Conservation (phyloP, 2,888 invertebrate genomes). For the Plebejus argus region DNA sequence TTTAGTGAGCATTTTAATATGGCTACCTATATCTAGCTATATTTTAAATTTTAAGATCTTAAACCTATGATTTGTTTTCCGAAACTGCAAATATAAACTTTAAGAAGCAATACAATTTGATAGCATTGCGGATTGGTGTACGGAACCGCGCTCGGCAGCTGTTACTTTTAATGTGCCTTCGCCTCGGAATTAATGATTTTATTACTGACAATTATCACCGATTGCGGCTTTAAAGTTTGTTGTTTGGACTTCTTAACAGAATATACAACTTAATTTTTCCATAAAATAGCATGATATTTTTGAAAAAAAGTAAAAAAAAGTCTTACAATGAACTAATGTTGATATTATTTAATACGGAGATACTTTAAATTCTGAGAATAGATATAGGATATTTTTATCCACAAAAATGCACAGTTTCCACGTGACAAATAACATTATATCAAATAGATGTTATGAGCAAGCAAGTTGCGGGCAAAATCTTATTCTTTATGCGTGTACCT, state of each 20-base stretch:
- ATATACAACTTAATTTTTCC: not conserved
- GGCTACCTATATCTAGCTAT: not conserved
- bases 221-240: slow-evolving; percentile 37
- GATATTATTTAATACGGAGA: not conserved
- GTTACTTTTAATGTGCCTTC: slow-evolving; percentile 79
- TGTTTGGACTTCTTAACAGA: slow-evolving; percentile 29
- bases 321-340: no score
- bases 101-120: slow-evolving; percentile 24
- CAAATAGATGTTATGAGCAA: no score
- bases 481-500: no score
- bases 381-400: not conserved
- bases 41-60: not conserved
- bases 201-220: slow-evolving; percentile 58
- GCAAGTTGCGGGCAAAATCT: no score
- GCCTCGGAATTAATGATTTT: slow-evolving; percentile 79
- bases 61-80: not conserved
- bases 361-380: not conserved
- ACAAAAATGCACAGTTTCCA: not conserved
- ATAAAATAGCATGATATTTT: not conserved
- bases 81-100: not conserved
- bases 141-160: slow-evolving; percentile 64
- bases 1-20: not conserved
- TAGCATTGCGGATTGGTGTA: not conserved
- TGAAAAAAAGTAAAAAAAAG: no score
- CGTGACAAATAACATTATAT: not conserved